Percentiles rank a stretch among this genome's conserved stretches.
Conservation (phyloP, 2,888 invertebrate genomes). For the Hipparchia sbordonii region DNA sequence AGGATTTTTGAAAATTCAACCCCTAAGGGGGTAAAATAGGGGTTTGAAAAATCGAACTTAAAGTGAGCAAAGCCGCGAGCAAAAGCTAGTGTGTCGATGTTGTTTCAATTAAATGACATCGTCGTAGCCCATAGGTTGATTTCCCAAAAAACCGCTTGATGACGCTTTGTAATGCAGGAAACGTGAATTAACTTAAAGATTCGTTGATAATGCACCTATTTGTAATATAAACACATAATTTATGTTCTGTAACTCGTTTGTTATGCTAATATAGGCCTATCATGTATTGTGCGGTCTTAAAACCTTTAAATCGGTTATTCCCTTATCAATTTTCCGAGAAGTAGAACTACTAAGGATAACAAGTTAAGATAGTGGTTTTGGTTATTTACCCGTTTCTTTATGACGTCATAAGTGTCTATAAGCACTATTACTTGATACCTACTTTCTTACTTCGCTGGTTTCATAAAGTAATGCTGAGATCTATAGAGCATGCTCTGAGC, state of each 20-base stretch:
- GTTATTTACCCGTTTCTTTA: slow-evolving; percentile 6
- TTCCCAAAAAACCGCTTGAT: not conserved
- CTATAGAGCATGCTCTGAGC: too few relatives aligned
- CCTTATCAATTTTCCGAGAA: slow-evolving; percentile 26
- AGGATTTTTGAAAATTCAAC: too few relatives aligned
- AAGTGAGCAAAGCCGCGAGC: too few relatives aligned
- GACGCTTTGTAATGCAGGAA: not conserved
- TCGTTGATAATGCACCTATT: not conserved
- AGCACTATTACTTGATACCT: not conserved
- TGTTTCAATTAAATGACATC: too few relatives aligned
- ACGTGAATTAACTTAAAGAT: not conserved
- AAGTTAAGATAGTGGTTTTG: not conserved
- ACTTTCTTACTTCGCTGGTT: not conserved
- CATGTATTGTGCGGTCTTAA: not conserved
- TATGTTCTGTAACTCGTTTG: not conserved
- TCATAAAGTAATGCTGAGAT: too few relatives aligned
- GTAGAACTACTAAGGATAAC: slow-evolving; percentile 28
- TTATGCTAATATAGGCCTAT: not conserved
- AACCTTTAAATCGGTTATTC: slow-evolving; percentile 27
- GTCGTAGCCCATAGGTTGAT: too few relatives aligned
- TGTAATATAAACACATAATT: not conserved
- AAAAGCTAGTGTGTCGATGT: too few relatives aligned
- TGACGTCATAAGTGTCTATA: not conserved
- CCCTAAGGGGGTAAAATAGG: too few relatives aligned
- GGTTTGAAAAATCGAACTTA: too few relatives aligned